Evolutionary conservation across 2,797 vertebrate genomes (phyloP).

Genomic region (Thaleichthys pacificus): DNA sequence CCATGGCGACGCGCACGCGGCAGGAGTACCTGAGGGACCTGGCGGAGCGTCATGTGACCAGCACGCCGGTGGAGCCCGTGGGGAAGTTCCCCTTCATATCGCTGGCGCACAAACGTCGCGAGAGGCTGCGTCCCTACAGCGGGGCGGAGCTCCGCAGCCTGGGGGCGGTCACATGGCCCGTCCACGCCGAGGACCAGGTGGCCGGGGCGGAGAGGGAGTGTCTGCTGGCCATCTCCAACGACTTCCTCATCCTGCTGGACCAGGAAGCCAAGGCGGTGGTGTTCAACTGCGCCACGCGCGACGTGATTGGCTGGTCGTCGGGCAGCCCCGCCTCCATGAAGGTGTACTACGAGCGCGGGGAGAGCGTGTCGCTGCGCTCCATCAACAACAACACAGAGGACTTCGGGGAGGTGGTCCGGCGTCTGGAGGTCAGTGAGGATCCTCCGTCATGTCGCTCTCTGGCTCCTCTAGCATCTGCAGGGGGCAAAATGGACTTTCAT

Average conservation of each 20-base stretch:
- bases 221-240: slow-evolving; percentile 89
- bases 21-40: slow-evolving; percentile 96
- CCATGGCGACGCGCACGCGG: slow-evolving; percentile 95
- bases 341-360: slow-evolving; percentile 94
- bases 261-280: slow-evolving; percentile 90
- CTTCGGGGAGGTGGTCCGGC: slow-evolving; percentile 93
- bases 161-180: slow-evolving; percentile 89
- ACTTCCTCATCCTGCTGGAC: slow-evolving; percentile 91
- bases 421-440: slow-evolving; percentile 87
- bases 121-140: slow-evolving; percentile 87
- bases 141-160: slow-evolving; percentile 90
- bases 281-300: slow-evolving; percentile 93
- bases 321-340: slow-evolving; percentile 90
- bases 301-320: slow-evolving; percentile 93
- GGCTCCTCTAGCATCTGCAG: too few relatives aligned
- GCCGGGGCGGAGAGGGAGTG: slow-evolving; percentile 90
- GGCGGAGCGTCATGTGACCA: slow-evolving; percentile 95
- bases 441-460: too few relatives aligned
- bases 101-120: slow-evolving; percentile 91
- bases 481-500: too few relatives aligned
- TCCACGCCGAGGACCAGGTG: slow-evolving; percentile 90
- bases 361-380: slow-evolving; percentile 91
- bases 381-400: slow-evolving; percentile 90
- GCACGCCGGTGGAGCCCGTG: slow-evolving; percentile 88
- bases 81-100: slow-evolving; percentile 97